Conservation (phyloP, 2,113 vertebrate species). For the Cranoglanis bouderius region DNA sequence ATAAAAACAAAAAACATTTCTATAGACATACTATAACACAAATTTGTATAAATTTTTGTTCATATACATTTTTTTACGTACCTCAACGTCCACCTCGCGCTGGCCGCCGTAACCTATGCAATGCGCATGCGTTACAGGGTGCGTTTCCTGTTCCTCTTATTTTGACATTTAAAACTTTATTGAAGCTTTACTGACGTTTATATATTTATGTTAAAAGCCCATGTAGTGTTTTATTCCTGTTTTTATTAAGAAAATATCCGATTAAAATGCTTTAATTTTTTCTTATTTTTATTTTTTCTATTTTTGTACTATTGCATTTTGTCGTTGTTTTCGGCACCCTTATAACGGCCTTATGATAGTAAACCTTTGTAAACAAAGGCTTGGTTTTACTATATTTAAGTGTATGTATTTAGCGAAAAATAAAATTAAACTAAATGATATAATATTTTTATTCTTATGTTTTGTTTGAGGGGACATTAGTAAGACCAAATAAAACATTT, state of each 20-base stretch:
- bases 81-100: constrained; percentile 59
- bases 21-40: neutral
- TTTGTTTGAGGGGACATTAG: too few relatives aligned
- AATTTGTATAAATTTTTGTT: neutral
- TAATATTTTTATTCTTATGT: too few relatives aligned
- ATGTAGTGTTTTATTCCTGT: neutral
- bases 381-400: too few relatives aligned
- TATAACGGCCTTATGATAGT: too few relatives aligned
- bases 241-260: neutral
- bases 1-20: neutral
- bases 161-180: constrained; percentile 51
- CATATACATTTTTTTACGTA: constrained; percentile 41
- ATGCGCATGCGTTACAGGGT: constrained; percentile 52
- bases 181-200: neutral
- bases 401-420: neutral
- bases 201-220: neutral
- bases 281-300: neutral
- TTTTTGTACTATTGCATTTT: neutral
- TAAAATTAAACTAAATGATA: too few relatives aligned
- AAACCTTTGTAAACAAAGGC: too few relatives aligned
- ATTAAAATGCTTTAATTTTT: neutral
- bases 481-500: too few relatives aligned
- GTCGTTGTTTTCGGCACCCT: neutral
- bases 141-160: constrained; percentile 52
- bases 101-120: neutral